Evolutionary conservation across 2,888 invertebrate species (phyloP).

Genomic region (Cataglyphis albicans): DNA sequence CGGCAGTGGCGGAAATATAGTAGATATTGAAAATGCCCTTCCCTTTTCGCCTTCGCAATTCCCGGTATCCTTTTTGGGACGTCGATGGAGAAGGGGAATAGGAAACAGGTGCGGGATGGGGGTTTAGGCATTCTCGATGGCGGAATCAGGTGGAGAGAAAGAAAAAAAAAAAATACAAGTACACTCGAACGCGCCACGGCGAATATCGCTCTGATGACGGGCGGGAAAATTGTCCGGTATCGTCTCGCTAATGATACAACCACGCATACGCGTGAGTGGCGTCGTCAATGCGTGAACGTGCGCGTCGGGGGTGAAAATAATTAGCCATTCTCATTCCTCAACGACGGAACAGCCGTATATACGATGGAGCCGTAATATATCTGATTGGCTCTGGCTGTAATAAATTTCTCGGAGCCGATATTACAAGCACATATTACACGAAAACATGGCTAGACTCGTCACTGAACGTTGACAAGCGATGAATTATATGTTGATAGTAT

Average conservation of each 20-base stretch:
- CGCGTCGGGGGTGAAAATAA: conserved; percentile 55
- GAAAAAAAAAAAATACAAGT: conserved; percentile 10
- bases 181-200: conserved; percentile 62
- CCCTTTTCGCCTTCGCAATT: conserved; percentile 74
- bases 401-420: conserved; percentile 55
- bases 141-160: conserved; percentile 40
- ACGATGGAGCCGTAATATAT: conserved; percentile 43
- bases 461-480: conserved; percentile 4
- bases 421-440: conserved; percentile 42
- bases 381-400: conserved; percentile 49
- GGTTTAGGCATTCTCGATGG: conserved; percentile 57
- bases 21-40: conserved; percentile 82
- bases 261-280: neutral
- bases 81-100: neutral
- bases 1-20: conserved; percentile 79
- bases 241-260: conserved; percentile 55
- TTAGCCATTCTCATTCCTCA: conserved; percentile 63
- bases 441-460: conserved; percentile 14
- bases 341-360: neutral
- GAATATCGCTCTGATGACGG: conserved; percentile 46
- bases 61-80: conserved; percentile 68
- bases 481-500: conserved; percentile 28
- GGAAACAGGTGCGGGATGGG: conserved; percentile 15
- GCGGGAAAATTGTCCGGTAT: conserved; percentile 56
- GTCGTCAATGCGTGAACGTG: neutral